Base-by-base conservation (phyloP, 1,140 invertebrate species). In the Vanessa atalanta region DNA sequence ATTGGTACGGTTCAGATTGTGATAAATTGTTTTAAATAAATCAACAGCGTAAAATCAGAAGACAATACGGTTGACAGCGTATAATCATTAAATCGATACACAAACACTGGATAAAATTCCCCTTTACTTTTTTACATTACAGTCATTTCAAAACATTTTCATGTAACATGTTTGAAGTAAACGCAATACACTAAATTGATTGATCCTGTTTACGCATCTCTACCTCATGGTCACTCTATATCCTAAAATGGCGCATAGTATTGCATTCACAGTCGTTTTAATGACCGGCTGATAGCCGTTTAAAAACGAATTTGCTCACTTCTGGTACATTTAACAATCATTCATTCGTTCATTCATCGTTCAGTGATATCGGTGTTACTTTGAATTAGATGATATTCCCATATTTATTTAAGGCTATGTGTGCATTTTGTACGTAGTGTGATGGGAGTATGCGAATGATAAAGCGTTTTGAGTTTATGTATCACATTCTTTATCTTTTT, bases 261-360 rank as follows among this genome's bases (percentile, higher is more conserved):
- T 82, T 83, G 82, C 85, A 88, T 91, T 89, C 89, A 88, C 81
- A 85, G 76, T 75, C 83, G 75, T 84, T 82, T 84, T 91, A 93
- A 93, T 91, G 91, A 93, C 89, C 87, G 89, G 79, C 88, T 91
- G 91, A 93, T 93, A 88, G 89, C 86, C 91, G 86, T 93, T 93
- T 93, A 93, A 91, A 93, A 93, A 91, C 89, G 91, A 93, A 93
- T 93, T 93, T 93, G 91, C 91, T 93, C 91, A 93, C 87, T 93
- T 93, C 91, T 91, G 84, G 70, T 90, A 93, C 91, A 91, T 93
- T 93, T 84, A 88, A 89, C 91, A 91, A 90, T 91, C 84, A 86
- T 85, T 88, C 69, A 71, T 51, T 73, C 72, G 67, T 60, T 65
- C 70, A 65, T 65, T 72, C 70, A 57, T 43, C 48, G 51, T 60